Conservation (phyloP, 1,140 invertebrate species). For the Drosophila burlai region DNA sequence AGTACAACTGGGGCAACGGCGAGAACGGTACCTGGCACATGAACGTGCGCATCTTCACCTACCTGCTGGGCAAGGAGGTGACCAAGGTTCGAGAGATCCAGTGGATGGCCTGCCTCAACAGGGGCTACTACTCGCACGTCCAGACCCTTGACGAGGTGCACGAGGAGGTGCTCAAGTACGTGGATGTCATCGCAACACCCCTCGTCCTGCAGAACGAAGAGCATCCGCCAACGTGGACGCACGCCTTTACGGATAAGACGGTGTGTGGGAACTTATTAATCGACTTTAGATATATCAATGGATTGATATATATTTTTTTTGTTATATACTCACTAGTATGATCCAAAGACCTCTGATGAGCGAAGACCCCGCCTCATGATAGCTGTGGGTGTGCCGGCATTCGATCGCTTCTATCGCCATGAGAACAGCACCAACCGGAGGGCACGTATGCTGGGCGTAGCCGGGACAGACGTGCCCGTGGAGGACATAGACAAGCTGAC, state of each 20-base stretch:
- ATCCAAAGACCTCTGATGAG: constrained; percentile 85
- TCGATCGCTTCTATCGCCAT: constrained; percentile 89
- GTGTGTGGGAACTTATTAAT: constrained; percentile 85
- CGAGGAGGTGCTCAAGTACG: constrained; percentile 96
- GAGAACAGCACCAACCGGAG: constrained; percentile 87
- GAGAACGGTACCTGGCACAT: constrained; percentile 87
- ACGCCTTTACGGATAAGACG: constrained; percentile 93
- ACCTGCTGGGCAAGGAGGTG: constrained; percentile 97
- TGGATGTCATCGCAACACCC: constrained; percentile 94
- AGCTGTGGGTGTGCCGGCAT: constrained; percentile 94
- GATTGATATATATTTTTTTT: too few species aligned
- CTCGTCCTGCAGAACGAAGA: constrained; percentile 91
- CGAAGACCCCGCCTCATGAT: constrained; percentile 90
- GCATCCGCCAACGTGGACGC: constrained; percentile 95
- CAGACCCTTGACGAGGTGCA: constrained; percentile 96
- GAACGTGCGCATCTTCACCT: constrained; percentile 98
- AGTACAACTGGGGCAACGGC: constrained; percentile 92
- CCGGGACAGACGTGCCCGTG: constrained; percentile 97
- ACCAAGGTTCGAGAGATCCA: constrained; percentile 95
- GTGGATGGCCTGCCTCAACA: constrained; percentile 98
- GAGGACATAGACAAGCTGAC: constrained; percentile 94
- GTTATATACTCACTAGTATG: constrained; percentile 51
- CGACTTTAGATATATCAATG: not conserved
- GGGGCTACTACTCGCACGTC: constrained; percentile 97
- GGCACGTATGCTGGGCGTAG: constrained; percentile 95